These are phyloP conservation scores for Anomalospiza imberbis DNA, from an alignment of 2,797 vertebrate genomes.

Conservation along the genomic window DNA sequence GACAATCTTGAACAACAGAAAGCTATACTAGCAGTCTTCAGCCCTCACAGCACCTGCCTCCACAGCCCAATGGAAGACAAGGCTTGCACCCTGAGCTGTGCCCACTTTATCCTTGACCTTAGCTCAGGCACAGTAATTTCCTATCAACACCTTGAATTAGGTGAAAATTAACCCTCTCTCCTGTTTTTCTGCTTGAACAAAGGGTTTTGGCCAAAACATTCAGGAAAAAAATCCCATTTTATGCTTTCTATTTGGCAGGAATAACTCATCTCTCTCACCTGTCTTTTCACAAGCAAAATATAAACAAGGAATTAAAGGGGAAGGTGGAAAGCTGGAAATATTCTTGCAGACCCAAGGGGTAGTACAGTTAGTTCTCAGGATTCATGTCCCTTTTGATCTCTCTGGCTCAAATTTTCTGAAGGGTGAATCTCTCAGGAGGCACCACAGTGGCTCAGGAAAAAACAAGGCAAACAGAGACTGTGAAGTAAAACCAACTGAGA, in stretches of 20 bases:
- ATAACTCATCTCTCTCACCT: not conserved
- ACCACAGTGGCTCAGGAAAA: not conserved
- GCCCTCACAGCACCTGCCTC: not conserved
- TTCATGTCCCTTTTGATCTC: not conserved
- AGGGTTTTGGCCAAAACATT: not conserved
- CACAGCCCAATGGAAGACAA: not conserved
- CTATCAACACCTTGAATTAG: not conserved
- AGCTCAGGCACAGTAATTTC: not conserved
- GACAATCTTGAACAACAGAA: not conserved
- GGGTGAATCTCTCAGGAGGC: not conserved
- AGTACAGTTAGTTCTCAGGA: not conserved
- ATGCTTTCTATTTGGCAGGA: not conserved
- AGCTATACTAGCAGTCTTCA: not conserved
- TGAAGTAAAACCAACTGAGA: not conserved
- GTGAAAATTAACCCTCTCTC: not conserved
- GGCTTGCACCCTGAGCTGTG: not conserved
- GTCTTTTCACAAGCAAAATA: not conserved
- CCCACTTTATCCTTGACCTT: not conserved
- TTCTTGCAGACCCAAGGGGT: not conserved
- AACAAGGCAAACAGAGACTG: not conserved
- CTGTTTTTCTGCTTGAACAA: not conserved
- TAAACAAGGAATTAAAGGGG: not conserved
- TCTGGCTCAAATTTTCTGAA: not conserved
- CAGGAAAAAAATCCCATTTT: not conserved
- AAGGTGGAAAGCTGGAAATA: not conserved